Evolutionary conservation across 2,888 invertebrate genomes (phyloP), one percentile per base, ranked within the genome.

Genomic region (Drosophila yooni): DNA sequence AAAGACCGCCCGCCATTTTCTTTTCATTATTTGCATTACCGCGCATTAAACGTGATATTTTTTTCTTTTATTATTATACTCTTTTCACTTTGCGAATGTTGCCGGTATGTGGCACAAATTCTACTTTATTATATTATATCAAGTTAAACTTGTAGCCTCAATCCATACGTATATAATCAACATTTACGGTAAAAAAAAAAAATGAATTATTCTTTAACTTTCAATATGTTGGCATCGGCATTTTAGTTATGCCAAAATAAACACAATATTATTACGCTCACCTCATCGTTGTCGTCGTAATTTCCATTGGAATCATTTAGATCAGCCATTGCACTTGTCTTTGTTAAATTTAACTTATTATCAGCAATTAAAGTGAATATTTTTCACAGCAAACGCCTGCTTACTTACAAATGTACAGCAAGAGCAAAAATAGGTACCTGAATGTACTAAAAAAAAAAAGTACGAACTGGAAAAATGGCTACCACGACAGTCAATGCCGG

Each of bases 261-360:
- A 18, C 40, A 57, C 3, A 29, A 52, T 21, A 33, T 25, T 29
- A 25, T 25, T 33, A 29, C 36, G 67, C 82, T 84, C 59, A 91
- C 91, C 80, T 91, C 91, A 29, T 91, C 91, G 56, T 87, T 88
- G 60, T 88, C 88, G 27, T 88, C 79, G 75, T 91, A 91, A 75
- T 91, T 89, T 67, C 90, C 91, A 68, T 91, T 90, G 6, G 90
- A 90, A 70, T 91, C 89, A 38, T 88, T 91, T 10, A 82, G 57
- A 67, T 83, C 88, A 6, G 88, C 79, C 91, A 91, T 91, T 68
- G 62, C 67, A 46, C 46, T 58, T 40, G 25, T 59, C 54, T 66
- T 56, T 61, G 46, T 52, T 60, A 48, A 60, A 33, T 52, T 48
- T 1, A 29, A 40, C 4, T 29, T 40, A 29, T 36, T 18, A 57